Percentiles rank a stretch among this genome's conserved stretches.
These are phyloP conservation scores for Peromyscus leucopus DNA, from an alignment of 2,113 vertebrate genomes.

Conservation along the genomic window DNA sequence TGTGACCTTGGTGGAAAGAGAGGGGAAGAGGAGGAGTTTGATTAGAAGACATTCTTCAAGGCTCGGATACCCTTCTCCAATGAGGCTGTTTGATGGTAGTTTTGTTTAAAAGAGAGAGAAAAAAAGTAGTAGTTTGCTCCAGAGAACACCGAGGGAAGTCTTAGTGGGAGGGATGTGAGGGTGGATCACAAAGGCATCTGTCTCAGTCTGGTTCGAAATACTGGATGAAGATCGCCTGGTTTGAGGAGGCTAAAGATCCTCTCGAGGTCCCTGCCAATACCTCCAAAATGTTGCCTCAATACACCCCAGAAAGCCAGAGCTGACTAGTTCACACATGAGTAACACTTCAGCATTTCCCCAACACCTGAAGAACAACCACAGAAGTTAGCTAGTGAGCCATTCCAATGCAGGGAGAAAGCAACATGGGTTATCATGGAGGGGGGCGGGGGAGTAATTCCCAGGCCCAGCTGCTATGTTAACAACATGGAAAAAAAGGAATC, in stretches of 20 bases:
- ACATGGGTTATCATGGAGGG: neutral
- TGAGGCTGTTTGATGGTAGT: neutral
- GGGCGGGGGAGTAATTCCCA: neutral
- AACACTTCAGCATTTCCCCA: neutral
- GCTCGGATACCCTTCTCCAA: conserved; percentile 28
- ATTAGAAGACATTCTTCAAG: conserved; percentile 66
- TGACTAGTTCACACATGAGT: neutral
- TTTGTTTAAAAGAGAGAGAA: neutral
- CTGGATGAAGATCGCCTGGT: neutral
- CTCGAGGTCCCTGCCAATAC: neutral
- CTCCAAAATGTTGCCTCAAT: conserved; percentile 12
- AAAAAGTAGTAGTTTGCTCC: neutral
- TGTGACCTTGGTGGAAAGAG: conserved; percentile 64
- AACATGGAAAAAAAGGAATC: neutral
- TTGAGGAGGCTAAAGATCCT: neutral
- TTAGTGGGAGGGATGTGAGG: neutral
- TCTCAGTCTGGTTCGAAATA: conserved; percentile 31
- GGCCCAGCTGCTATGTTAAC: conserved; percentile 2
- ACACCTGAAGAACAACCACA: neutral
- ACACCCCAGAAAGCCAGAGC: neutral
- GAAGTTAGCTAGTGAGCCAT: neutral
- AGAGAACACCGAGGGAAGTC: neutral
- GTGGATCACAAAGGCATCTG: conserved; percentile 34
- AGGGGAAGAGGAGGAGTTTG: neutral
- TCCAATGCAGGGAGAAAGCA: neutral